Percentiles rank a stretch among this genome's conserved stretches.
Conservation (phyloP, 2,888 invertebrate species). For the Marronus borbonicus region DNA sequence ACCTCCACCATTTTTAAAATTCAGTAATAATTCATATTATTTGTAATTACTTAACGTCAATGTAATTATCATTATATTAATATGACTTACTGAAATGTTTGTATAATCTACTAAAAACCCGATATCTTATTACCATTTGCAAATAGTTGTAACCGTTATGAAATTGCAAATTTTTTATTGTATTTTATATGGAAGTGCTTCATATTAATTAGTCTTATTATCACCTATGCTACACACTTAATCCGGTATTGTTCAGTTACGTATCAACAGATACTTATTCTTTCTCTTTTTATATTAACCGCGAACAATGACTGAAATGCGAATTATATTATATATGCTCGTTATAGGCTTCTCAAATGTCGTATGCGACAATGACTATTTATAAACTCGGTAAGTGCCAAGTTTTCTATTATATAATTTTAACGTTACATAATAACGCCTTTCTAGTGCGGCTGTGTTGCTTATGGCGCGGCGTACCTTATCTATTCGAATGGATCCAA, state of each 20-base stretch:
- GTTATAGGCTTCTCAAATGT: slow-evolving; percentile 31
- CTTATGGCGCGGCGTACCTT: not conserved
- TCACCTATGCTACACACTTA: not conserved
- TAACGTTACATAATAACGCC: slow-evolving; percentile 34
- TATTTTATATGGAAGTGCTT: not conserved
- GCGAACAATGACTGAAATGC: not conserved
- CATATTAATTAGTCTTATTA: not conserved
- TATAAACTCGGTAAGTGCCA: slow-evolving; percentile 34
- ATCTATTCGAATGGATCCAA: not conserved
- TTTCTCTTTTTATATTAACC: not conserved
- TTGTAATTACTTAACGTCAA: too few species aligned
- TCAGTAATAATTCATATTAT: not conserved
- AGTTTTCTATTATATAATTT: slow-evolving; percentile 35
- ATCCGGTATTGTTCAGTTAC: slow-evolving; percentile 3
- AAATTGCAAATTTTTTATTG: not conserved
- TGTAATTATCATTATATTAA: too few species aligned
- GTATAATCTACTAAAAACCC: too few species aligned
- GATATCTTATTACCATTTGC: too few species aligned
- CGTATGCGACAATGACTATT: slow-evolving; percentile 36
- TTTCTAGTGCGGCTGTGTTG: slow-evolving; percentile 24
- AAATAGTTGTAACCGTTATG: too few species aligned
- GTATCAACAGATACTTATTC: not conserved
- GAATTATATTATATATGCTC: not conserved
- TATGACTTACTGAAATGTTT: too few species aligned
- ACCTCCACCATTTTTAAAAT: not conserved